Conservation (phyloP, 2,888 invertebrate species). For the Diarsia dahlii region DNA sequence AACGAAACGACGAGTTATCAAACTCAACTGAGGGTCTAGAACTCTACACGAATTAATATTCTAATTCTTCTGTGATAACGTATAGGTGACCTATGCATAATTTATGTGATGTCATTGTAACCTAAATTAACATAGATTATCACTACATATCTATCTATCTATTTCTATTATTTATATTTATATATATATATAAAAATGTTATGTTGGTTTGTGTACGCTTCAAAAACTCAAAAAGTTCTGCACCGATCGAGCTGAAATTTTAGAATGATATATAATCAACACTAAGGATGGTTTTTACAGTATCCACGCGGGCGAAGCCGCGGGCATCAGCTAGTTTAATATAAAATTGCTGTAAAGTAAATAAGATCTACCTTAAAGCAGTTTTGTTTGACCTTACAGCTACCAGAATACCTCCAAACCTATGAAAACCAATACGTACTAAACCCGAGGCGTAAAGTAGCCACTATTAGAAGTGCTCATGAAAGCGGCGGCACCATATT, state of each 20-base stretch:
- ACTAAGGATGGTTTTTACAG: too few species aligned
- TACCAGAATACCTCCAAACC: background rate
- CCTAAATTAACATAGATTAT: background rate
- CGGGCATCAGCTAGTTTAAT: too few species aligned
- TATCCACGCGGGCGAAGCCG: too few species aligned
- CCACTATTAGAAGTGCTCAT: slow-evolving; percentile 30
- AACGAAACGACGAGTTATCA: background rate
- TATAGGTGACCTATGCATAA: background rate
- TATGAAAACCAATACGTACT: background rate
- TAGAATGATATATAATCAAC: too few species aligned
- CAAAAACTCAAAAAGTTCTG: too few species aligned
- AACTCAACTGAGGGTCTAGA: background rate
- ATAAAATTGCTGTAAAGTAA: too few species aligned
- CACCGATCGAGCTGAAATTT: too few species aligned
- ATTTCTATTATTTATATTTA: too few species aligned
- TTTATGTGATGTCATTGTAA: background rate
- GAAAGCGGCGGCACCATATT: slow-evolving; percentile 53
- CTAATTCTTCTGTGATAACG: background rate
- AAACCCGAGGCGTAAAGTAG: slow-evolving; percentile 24
- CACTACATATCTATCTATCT: too few species aligned
- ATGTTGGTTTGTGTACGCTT: too few species aligned
- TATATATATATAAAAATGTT: too few species aligned
- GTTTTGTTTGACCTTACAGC: background rate
- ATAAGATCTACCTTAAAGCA: background rate
- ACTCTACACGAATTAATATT: background rate